Percentiles rank a stretch among this genome's conserved stretches.
Conservation (phyloP, 2,888 invertebrate species). For the Nephrotoma flavescens region DNA sequence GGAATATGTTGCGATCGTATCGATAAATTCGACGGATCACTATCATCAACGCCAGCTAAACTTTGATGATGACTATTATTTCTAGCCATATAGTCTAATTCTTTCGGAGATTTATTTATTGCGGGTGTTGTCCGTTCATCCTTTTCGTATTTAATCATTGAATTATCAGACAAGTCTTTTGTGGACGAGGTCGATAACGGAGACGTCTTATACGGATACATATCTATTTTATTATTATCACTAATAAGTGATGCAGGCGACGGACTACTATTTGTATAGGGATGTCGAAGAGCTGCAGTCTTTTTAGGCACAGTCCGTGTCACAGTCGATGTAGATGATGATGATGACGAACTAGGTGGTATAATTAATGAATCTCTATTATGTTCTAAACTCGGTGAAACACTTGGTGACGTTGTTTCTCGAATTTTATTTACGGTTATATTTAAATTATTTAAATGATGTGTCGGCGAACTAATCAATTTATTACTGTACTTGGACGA, state of each 20-base stretch:
- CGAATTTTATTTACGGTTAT: background rate
- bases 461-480: constrained; percentile 4
- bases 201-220: background rate
- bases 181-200: background rate
- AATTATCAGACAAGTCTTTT: background rate
- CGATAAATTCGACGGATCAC: background rate
- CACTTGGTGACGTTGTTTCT: background rate
- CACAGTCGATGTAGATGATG: constrained; percentile 17
- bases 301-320: constrained; percentile 33
- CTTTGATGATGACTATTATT: background rate
- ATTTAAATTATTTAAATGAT: constrained; percentile 5
- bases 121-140: background rate
- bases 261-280: background rate
- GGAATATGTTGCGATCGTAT: background rate
- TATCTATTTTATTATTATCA: background rate
- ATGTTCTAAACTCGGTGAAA: constrained; percentile 4
- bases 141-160: background rate
- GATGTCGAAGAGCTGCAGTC: constrained; percentile 26
- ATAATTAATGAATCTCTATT: background rate
- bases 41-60: background rate
- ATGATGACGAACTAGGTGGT: background rate
- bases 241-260: background rate
- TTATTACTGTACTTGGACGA: background rate
- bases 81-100: background rate
- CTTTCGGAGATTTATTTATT: background rate